Conservation (phyloP, 2,113 vertebrate species). For the Mesoclemmys tuberculata region DNA sequence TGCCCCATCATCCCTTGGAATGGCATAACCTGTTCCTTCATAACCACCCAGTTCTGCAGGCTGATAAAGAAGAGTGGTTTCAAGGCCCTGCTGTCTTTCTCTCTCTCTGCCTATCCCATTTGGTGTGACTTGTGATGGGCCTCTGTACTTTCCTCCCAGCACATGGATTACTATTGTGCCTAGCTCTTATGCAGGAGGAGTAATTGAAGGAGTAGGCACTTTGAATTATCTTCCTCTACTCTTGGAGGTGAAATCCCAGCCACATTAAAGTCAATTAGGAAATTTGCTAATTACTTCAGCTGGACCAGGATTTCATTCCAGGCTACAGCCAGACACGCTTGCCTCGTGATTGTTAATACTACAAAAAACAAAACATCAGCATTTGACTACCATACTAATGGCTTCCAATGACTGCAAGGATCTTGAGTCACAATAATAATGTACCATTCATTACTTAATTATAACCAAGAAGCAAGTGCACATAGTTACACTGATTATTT, state of each 20-base stretch:
- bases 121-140: background rate
- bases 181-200: background rate
- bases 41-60: background rate
- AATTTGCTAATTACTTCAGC: background rate
- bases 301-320: background rate
- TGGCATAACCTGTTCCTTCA: background rate
- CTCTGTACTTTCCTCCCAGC: background rate
- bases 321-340: background rate
- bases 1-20: background rate
- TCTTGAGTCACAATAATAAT: background rate
- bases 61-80: background rate
- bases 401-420: background rate
- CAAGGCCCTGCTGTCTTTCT: background rate
- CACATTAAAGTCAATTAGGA: background rate
- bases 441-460: slow-evolving; percentile 1
- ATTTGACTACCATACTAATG: background rate
- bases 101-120: background rate
- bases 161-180: background rate
- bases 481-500: slow-evolving; percentile 50
- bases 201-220: background rate
- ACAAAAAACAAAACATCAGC: background rate
- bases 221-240: background rate
- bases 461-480: slow-evolving; percentile 16
- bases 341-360: background rate
- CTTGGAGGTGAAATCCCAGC: background rate